phyloP scores from a whole-genome alignment of 2,113 vertebrate species.

The Cercocebus atys region DNA sequence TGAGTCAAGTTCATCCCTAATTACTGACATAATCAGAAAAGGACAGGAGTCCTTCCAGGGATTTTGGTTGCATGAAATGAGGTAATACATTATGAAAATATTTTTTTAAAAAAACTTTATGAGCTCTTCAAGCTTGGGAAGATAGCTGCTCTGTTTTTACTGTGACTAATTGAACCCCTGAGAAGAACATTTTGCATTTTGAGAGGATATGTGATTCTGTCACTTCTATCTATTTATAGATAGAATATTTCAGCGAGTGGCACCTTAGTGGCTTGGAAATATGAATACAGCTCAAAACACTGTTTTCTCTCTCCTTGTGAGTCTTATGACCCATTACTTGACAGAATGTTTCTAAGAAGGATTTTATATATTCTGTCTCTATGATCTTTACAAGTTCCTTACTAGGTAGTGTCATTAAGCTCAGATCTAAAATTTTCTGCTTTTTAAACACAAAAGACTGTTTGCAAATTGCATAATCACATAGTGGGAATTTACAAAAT shows the following conservation, averaged over 20 bases:
- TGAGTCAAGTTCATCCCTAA: not conserved
- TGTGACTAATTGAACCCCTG: slow-evolving; percentile 22
- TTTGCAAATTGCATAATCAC: slow-evolving; percentile 27
- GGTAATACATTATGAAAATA: slow-evolving; percentile 49
- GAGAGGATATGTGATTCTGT: slow-evolving; percentile 50
- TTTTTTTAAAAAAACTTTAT: not conserved
- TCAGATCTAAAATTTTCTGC: not conserved
- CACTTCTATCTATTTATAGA: slow-evolving; percentile 62
- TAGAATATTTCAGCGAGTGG: slow-evolving; percentile 32
- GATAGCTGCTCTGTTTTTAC: not conserved
- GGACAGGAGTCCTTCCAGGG: not conserved
- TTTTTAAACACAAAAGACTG: not conserved
- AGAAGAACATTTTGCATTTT: slow-evolving; percentile 52
- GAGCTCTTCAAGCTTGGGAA: not conserved
- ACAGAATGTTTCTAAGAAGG: not conserved
- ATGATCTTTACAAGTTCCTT: slow-evolving; percentile 22
- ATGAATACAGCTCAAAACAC: not conserved
- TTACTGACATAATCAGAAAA: slow-evolving; percentile 39
- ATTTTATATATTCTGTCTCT: not conserved
- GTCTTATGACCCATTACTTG: not conserved
- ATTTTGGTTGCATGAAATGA: slow-evolving; percentile 22
- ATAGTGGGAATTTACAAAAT: not conserved
- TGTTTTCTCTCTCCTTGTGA: not conserved
- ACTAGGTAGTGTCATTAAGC: not conserved
- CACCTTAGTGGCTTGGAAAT: slow-evolving; percentile 16